A percentile compares a stretch with the other conserved stretches of the same genome.
Evolutionary conservation across 1,140 invertebrate genomes (phyloP).

Genomic region (Belonocnema kinseyi): DNA sequence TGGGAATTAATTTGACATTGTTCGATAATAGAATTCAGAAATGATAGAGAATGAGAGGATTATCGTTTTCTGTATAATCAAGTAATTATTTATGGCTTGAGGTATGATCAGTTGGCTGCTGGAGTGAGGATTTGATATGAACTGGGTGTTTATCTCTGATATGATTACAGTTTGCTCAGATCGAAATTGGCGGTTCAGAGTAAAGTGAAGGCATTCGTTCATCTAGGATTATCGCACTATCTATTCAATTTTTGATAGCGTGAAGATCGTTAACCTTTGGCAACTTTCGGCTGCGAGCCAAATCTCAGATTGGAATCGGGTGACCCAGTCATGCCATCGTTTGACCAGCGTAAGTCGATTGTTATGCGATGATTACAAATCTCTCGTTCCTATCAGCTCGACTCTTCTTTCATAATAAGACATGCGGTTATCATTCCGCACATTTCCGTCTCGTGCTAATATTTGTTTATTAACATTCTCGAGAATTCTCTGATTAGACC

Average conservation of each 20-base stretch:
- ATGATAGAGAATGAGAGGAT: no score
- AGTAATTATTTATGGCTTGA: no score
- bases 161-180: not conserved
- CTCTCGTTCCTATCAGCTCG: constrained; percentile 3
- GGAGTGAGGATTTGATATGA: not conserved
- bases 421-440: constrained; percentile 2
- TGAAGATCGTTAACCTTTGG: constrained; percentile 69
- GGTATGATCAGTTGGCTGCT: not conserved
- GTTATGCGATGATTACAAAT: constrained; percentile 48
- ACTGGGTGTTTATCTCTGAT: not conserved
- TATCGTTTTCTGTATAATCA: no score
- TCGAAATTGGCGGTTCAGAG: not conserved
- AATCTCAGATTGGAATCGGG: constrained; percentile 65
- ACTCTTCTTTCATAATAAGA: not conserved
- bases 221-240: constrained; percentile 20
- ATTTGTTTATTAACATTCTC: not conserved
- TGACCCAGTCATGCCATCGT: constrained; percentile 56
- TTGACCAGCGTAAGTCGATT: constrained; percentile 51
- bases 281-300: constrained; percentile 62
- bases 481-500: constrained; percentile 30
- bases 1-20: no score
- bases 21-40: no score
- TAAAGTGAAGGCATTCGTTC: constrained; percentile 36
- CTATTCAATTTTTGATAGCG: constrained; percentile 41
- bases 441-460: not conserved